phyloP scores from a whole-genome alignment of 2,113 vertebrate species.

The Propithecus coquereli region DNA sequence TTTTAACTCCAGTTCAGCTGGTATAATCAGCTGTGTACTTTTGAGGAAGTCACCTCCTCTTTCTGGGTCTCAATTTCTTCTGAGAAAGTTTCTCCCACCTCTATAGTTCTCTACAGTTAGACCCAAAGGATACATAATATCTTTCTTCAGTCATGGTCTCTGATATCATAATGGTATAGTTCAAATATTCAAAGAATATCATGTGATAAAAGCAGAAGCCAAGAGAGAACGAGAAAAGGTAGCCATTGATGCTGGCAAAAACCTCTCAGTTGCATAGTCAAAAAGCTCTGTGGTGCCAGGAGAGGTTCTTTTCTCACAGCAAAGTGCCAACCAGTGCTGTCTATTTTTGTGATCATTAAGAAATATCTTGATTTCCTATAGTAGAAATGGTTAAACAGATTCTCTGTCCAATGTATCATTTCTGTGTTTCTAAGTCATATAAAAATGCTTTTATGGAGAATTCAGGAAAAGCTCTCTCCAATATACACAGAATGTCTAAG shows the following conservation, averaged over 20 bases:
- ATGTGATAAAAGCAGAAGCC: neutral
- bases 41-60: neutral
- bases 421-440: neutral
- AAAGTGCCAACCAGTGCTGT: neutral
- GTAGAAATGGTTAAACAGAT: conserved; percentile 24
- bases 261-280: neutral
- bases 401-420: neutral
- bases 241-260: neutral
- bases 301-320: neutral
- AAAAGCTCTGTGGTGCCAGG: neutral
- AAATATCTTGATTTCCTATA: conserved; percentile 8
- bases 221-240: neutral
- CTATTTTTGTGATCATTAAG: neutral
- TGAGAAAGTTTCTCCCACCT: neutral
- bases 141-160: neutral
- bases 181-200: neutral
- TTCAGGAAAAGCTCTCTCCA: neutral
- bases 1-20: neutral
- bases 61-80: neutral
- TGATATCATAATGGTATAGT: neutral
- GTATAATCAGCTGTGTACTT: neutral
- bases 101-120: neutral
- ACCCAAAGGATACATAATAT: neutral
- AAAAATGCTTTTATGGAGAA: neutral
- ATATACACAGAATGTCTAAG: neutral